phyloP scores from a whole-genome alignment of 2,888 invertebrate genomes.

The Marasmarcha lunaedactyla region DNA sequence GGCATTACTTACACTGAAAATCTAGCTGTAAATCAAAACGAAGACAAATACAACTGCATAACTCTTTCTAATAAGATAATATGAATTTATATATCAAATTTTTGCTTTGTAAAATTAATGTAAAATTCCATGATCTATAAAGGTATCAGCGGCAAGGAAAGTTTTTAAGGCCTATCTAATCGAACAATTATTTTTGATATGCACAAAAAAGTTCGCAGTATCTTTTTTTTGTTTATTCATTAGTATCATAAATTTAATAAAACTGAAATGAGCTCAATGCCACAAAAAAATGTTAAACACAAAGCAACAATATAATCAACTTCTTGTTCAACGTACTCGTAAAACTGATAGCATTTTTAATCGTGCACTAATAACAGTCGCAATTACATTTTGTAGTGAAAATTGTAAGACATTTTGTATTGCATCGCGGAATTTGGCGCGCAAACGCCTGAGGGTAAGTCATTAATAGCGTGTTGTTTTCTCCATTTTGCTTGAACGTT shows the following conservation, averaged over 20 bases:
- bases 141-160: too few species aligned
- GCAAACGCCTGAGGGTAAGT: slow-evolving; percentile 47
- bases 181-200: too few species aligned
- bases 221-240: too few species aligned
- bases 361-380: slow-evolving; percentile 13
- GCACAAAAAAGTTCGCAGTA: too few species aligned
- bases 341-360: slow-evolving; percentile 24
- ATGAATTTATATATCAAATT: slow-evolving; percentile 18
- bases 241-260: too few species aligned
- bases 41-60: slow-evolving; percentile 41
- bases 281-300: slow-evolving; percentile 13
- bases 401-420: neutral
- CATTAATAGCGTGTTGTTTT: slow-evolving; percentile 64
- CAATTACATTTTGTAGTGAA: slow-evolving; percentile 10
- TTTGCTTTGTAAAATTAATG: neutral
- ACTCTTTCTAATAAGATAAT: slow-evolving; percentile 23
- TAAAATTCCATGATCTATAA: too few species aligned
- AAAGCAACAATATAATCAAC: slow-evolving; percentile 17
- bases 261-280: neutral
- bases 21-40: slow-evolving; percentile 35
- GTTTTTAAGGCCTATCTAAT: too few species aligned
- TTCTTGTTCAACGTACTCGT: slow-evolving; percentile 20
- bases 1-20: slow-evolving; percentile 32
- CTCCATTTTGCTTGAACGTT: slow-evolving; percentile 65
- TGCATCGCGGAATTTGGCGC: slow-evolving; percentile 14